Base-by-base conservation (phyloP, 1,140 invertebrate species). In the Armadillidium nasatum region DNA sequence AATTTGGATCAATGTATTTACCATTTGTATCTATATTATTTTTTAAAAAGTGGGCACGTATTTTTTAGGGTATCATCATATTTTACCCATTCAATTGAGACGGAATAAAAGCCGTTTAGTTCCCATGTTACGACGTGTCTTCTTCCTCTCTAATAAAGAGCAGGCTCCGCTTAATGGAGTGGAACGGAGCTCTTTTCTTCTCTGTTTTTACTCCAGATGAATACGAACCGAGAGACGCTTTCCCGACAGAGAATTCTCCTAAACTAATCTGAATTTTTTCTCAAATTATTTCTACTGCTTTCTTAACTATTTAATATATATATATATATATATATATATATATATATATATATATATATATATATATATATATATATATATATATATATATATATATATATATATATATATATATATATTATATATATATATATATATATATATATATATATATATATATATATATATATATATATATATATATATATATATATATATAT, bases 1-100 rank as follows among this genome's bases (percentile, higher is more conserved):
- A 60, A 15, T 60, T 60, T 60, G 2, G 50, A 60, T 13, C 50
- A 60, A 60, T 60, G 50, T 60, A 60, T 60, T 60, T 19, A 19
- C 50, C 50, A 60, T 60, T 60, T 60, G 50, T 60, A 60, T 60
- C 50, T 60, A 60, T 60, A 60, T 60, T 60, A 60, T 60, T 60
- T 60, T 60, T 60, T 60, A 60, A 60, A 60, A 60, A 13, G 50
- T 60, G 50, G 50, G 50, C 50, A 60, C 50, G 11, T 1, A 15
- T 60, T 60, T 60, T 60, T 60, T 19, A 60, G 11, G 50, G 50
- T 60, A 60, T 60, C 50, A 60, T 60, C 50, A 60, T 60, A 60
- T 60, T 60, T 60, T 60, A 60, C 50, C 50, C 50, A 60, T 60
- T 60, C 11, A 60, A 60, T 60, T 60, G 11, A 60, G 50, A 60